Evolutionary conservation across 2,113 vertebrate species (phyloP).

Genomic region (Lethenteron reissneri): DNA sequence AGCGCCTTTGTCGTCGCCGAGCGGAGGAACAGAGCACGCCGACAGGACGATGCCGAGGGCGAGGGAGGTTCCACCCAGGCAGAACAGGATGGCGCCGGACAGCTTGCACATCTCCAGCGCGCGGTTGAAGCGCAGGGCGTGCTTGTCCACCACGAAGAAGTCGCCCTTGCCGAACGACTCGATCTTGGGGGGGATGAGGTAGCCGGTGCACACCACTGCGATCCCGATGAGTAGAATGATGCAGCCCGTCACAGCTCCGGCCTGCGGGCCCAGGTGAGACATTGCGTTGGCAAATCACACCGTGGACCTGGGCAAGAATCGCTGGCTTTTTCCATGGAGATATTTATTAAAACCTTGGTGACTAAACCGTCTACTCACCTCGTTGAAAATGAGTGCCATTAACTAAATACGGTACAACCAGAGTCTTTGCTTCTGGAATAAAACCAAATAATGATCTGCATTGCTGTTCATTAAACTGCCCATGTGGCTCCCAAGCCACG

Average conservation of each 20-base stretch:
- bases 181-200: slow-evolving; percentile 19
- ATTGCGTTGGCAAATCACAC: not conserved
- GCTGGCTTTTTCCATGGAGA: too few relatives aligned
- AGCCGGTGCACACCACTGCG: slow-evolving; percentile 16
- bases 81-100: slow-evolving; percentile 16
- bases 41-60: not conserved
- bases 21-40: too few relatives aligned
- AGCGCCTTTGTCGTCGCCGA: too few relatives aligned
- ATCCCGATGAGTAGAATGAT: slow-evolving; percentile 20
- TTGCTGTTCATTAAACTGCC: too few relatives aligned
- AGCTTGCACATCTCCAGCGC: slow-evolving; percentile 17
- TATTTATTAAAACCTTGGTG: too few relatives aligned
- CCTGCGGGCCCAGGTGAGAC: slow-evolving; percentile 12
- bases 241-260: slow-evolving; percentile 15
- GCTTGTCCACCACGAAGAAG: slow-evolving; percentile 19
- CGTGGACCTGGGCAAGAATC: not conserved
- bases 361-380: too few relatives aligned
- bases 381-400: too few relatives aligned
- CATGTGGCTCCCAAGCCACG: too few relatives aligned
- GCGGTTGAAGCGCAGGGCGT: slow-evolving; percentile 17
- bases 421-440: too few relatives aligned
- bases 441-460: too few relatives aligned
- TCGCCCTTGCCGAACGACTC: slow-evolving; percentile 19
- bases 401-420: too few relatives aligned
- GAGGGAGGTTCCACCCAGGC: slow-evolving; percentile 10